A percentile compares a stretch with the other conserved stretches of the same genome.
Conservation (phyloP, 53 echinoderm and acorn worm species). For the Hippasteria phrygiana region DNA sequence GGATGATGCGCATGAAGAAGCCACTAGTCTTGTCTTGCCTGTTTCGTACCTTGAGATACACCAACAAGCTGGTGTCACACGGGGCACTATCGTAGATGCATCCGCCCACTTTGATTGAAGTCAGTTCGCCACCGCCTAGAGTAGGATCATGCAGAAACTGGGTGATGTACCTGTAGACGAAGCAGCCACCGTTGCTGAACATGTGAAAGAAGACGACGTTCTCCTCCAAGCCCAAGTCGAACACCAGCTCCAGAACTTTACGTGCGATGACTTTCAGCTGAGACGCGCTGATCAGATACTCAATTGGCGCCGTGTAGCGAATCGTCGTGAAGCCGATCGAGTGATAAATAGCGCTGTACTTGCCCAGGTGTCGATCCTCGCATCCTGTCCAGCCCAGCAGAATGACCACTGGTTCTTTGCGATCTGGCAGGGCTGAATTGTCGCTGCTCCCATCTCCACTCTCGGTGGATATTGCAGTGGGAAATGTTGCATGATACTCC, state of each 20-base stretch:
- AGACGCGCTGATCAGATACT: conserved; percentile 23
- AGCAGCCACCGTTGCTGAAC: conserved; percentile 92
- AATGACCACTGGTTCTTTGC: conserved; percentile 84
- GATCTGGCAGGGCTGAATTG: not conserved
- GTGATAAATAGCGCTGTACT: conserved; percentile 91
- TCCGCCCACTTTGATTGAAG: conserved; percentile 76
- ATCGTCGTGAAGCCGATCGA: conserved; percentile 87
- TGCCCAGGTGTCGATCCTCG: conserved; percentile 81
- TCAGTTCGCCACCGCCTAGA: conserved; percentile 44
- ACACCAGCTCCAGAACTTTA: conserved; percentile 84
- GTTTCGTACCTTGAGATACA: conserved; percentile 52
- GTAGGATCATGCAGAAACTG: conserved; percentile 73
- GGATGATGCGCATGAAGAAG: conserved; percentile 53
- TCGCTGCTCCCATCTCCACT: conserved; percentile 26
- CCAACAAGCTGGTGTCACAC: conserved; percentile 26
- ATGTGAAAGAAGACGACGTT: conserved; percentile 89
- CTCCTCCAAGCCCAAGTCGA: conserved; percentile 89
- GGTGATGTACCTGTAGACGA: conserved; percentile 77
- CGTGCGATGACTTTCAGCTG: conserved; percentile 64
- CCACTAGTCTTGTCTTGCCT: conserved; percentile 55
- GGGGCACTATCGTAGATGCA: conserved; percentile 88
- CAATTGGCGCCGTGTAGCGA: conserved; percentile 77
- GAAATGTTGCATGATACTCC: conserved; percentile 96
- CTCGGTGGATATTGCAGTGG: conserved; percentile 77
- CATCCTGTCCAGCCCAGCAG: conserved; percentile 94